These are phyloP conservation scores for Apodemia zela DNA, from an alignment of 2,888 invertebrate species.

Conservation along the genomic window DNA sequence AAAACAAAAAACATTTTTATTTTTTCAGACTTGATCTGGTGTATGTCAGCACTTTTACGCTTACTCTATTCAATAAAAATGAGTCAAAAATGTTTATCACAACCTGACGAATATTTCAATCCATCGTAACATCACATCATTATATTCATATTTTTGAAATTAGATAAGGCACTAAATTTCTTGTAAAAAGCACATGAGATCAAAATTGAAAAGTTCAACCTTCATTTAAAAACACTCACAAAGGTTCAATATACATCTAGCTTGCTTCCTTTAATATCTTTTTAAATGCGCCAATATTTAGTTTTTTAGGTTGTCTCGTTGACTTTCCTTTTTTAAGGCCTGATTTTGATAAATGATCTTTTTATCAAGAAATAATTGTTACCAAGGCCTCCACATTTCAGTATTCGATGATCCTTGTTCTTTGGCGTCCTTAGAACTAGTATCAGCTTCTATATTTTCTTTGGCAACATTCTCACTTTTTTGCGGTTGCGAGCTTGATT, in stretches of 20 bases:
- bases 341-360: background rate
- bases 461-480: constrained; percentile 25
- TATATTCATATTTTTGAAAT: background rate
- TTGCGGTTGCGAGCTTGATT: constrained; percentile 38
- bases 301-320: too few species aligned
- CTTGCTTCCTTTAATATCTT: too few species aligned
- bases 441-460: constrained; percentile 46
- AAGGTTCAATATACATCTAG: too few species aligned
- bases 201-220: background rate
- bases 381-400: constrained; percentile 76
- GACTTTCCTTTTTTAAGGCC: too few species aligned
- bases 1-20: too few species aligned
- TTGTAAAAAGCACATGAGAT: background rate
- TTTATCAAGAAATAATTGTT: background rate
- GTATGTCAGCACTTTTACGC: too few species aligned
- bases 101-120: too few species aligned
- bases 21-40: too few species aligned
- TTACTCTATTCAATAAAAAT: too few species aligned
- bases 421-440: constrained; percentile 52
- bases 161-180: background rate
- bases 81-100: too few species aligned
- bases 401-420: constrained; percentile 55
- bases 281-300: background rate
- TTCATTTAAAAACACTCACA: too few species aligned
- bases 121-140: too few species aligned